A percentile compares a stretch with the other conserved stretches of the same genome.
Evolutionary conservation across 2,888 invertebrate species (phyloP).

Genomic region (Electrophaes corylata): DNA sequence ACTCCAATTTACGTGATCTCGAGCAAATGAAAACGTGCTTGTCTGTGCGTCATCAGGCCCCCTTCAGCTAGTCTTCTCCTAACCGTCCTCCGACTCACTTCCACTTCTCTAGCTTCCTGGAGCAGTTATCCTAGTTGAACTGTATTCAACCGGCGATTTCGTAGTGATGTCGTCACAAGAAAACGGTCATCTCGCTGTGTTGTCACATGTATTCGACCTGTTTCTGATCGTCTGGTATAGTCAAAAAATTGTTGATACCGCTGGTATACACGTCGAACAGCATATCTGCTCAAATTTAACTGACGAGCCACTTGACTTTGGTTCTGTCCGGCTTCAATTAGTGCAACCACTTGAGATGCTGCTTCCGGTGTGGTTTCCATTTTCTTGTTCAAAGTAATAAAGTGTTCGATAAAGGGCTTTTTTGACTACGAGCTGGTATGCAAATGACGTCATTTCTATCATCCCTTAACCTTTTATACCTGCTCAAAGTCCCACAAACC

Average conservation of each 20-base stretch:
- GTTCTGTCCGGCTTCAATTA: too few relatives aligned
- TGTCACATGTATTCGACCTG: conserved; percentile 6
- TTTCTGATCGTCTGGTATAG: conserved; percentile 14
- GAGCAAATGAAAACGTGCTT: conserved; percentile 27
- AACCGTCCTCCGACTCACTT: conserved; percentile 19
- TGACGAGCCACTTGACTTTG: too few relatives aligned
- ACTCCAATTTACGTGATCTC: conserved; percentile 24
- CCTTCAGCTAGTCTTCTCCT: conserved; percentile 12
- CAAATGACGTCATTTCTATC: conserved; percentile 2
- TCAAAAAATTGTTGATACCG: conserved; percentile 5
- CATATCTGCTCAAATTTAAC: conserved; percentile 4
- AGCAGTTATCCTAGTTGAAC: conserved; percentile 14
- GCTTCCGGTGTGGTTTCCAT: conserved; percentile 10
- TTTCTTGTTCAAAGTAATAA: conserved; percentile 1
- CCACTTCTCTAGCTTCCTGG: conserved; percentile 13
- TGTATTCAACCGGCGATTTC: conserved; percentile 21
- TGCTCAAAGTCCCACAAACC: too few relatives aligned
- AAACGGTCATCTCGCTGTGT: conserved; percentile 19
- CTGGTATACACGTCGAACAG: conserved; percentile 14
- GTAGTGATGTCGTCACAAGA: conserved; percentile 7
- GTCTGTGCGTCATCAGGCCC: conserved; percentile 12
- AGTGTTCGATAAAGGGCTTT: neutral
- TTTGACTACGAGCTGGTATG: conserved; percentile 13
- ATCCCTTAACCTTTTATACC: neutral
- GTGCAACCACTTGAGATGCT: conserved; percentile 9